Base-by-base conservation (phyloP, 1,140 invertebrate genomes). In the Drosophila teissieri region DNA sequence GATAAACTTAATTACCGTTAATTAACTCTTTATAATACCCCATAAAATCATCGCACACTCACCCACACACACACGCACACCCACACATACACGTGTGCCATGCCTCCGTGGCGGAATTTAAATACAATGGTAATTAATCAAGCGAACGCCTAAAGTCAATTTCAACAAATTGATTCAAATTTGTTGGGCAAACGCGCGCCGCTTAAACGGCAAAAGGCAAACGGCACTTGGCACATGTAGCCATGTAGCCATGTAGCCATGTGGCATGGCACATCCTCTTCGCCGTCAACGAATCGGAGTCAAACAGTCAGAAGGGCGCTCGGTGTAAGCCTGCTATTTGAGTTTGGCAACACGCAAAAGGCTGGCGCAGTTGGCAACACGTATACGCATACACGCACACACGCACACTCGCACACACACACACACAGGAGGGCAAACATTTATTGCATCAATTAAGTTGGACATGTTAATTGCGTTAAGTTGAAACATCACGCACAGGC, bases 381-480 rank as follows among this genome's bases (percentile, higher is more conserved):
- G 84, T 89, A 80, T 68, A 64, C 42, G 31, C 56, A 57, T 51
- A 73, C 39, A 68, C 60, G 46, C 57, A 52, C 24, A 55, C 44
- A 77, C 45, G 54, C 60, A 63, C 60, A 44, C 57, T 46, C 24
- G 52, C 44, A 77, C 45, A 52, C 60, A 46, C 48, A 64, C 49
- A 45, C 51, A 36, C 42, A 45, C 51, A 36, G 39, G 62, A 73
- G 62, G 73, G 80, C 85, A 90, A 89, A 83, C 86, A 89, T 89
- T 89, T 89, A 89, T 89, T 89, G 84, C 84, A 90, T 89, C 84
- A 89, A 90, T 89, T 89, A 89, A 89, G 85, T 89, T 89, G 84
- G 84, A 89, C 84, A 89, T 89, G 84, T 89, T 89, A 89, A 89
- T 89, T 89, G 84, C 85, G 84, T 89, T 89, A 89, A 89, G 84